These are phyloP conservation scores for Chelmon rostratus DNA, from an alignment of 2,797 vertebrate genomes.

Conservation along the genomic window DNA sequence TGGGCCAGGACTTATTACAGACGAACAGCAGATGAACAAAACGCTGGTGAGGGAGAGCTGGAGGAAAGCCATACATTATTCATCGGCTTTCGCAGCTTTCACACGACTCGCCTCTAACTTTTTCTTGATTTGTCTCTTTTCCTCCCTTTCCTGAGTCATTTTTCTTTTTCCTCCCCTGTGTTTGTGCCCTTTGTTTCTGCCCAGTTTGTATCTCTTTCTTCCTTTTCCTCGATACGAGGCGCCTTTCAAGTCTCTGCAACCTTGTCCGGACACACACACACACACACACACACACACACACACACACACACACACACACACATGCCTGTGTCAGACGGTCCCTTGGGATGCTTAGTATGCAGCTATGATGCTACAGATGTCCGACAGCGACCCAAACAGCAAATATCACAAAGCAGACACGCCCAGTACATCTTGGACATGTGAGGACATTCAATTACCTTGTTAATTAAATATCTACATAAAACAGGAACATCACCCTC, in stretches of 20 bases:
- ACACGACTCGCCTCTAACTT: conserved; percentile 28
- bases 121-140: conserved; percentile 37
- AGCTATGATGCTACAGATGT: conserved; percentile 41
- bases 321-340: conserved; percentile 2
- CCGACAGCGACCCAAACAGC: conserved; percentile 33
- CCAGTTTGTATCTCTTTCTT: conserved; percentile 24
- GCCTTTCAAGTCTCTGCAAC: conserved; percentile 18
- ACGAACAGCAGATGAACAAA: conserved; percentile 63
- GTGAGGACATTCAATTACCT: conserved; percentile 38
- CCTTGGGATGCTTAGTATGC: conserved; percentile 27
- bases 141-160: conserved; percentile 2
- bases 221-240: conserved; percentile 6
- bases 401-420: conserved; percentile 30
- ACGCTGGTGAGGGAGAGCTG: conserved; percentile 31
- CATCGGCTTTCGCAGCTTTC: conserved; percentile 44
- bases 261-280: not conserved
- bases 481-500: conserved; percentile 18
- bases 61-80: conserved; percentile 69
- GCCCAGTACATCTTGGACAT: conserved; percentile 7
- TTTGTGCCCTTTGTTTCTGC: not conserved
- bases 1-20: conserved; percentile 57
- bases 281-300: not conserved
- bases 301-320: not conserved
- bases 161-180: not conserved
- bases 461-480: conserved; percentile 18